Base-by-base conservation (phyloP, 2,888 invertebrate species). In the Idaea straminata region DNA sequence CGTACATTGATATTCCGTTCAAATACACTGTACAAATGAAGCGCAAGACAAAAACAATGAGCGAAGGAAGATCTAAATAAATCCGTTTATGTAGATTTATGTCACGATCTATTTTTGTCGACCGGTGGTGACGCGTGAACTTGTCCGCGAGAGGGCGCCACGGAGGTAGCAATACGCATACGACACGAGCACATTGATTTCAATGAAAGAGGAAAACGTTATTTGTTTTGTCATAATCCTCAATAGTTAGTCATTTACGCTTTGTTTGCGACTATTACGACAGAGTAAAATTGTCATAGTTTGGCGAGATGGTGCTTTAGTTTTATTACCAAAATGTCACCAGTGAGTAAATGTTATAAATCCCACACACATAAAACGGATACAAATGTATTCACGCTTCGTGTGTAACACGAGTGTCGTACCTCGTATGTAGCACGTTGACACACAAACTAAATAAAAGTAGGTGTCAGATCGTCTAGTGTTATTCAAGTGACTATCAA, bases 81-180 rank as follows among this genome's bases (percentile, higher is more conserved):
- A 83, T 79, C 84, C 85, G 86, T 88, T 88, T 88, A 90, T 88
- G 89, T 85, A 87, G 86, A 90, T 91, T 89, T 87, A 89, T 90
- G 90, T 90, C 91, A 89, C 84, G 84, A 73, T 87, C 87, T 90
- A 90, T 90, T 89, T 90, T 80, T 71, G 85, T 83, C 79, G 82
- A 77, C 78, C 79, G 83, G 77, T 78, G 83, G 77, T 82, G 78
- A 79, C 81, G 82, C 84, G 80, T 88, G 86, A 86, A 87, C 86
- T 87, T 87, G 86, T 75, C 76, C 78, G 77, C 72, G 66, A 81
- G 84, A 81, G 83, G 81, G 85, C 83, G 82, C 80, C 67, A 38
- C 70, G 73, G 73, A 72, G 63, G 64, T 61, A 62, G 60, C 73
- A 75, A 68, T 77, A 76, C 78, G 78, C 81, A 82, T 77, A 76